Conservation (phyloP, 2,797 vertebrate genomes). For the Champsocephalus esox region DNA sequence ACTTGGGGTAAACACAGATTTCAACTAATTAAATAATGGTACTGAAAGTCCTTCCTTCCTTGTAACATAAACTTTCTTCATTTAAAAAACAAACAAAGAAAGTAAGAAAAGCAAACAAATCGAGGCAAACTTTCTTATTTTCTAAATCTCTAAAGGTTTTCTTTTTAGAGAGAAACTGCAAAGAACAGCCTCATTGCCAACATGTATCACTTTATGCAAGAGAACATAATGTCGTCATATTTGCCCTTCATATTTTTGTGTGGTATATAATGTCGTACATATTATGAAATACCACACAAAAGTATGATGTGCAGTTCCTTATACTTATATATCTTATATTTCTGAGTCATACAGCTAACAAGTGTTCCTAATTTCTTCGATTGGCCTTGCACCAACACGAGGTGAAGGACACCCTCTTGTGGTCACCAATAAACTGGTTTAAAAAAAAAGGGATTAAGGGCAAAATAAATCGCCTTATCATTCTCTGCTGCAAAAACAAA, state of each 20-base stretch:
- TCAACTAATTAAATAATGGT: not conserved
- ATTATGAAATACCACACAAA: too few species aligned
- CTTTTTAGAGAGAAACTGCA: not conserved
- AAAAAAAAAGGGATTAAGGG: conserved; percentile 18
- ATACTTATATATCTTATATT: too few species aligned
- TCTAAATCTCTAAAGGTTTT: too few species aligned
- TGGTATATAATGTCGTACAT: too few species aligned
- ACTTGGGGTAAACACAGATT: not conserved
- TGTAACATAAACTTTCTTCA: too few species aligned
- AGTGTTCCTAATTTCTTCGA: not conserved
- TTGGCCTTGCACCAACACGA: conserved; percentile 21
- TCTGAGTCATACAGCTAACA: not conserved
- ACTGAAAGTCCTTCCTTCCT: not conserved
- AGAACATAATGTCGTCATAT: not conserved
- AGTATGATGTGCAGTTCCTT: not conserved
- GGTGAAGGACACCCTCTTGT: conserved; percentile 74
- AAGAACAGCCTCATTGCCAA: not conserved
- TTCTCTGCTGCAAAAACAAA: conserved; percentile 40
- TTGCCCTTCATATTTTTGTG: too few species aligned
- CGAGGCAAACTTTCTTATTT: not conserved
- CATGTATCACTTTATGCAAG: not conserved
- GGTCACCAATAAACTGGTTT: conserved; percentile 43
- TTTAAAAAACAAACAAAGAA: not conserved
- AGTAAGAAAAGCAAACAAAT: not conserved
- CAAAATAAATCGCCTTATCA: conserved; percentile 29